Evolutionary conservation across 2,797 vertebrate species (phyloP).

Genomic region (Cyclura pinguis): DNA sequence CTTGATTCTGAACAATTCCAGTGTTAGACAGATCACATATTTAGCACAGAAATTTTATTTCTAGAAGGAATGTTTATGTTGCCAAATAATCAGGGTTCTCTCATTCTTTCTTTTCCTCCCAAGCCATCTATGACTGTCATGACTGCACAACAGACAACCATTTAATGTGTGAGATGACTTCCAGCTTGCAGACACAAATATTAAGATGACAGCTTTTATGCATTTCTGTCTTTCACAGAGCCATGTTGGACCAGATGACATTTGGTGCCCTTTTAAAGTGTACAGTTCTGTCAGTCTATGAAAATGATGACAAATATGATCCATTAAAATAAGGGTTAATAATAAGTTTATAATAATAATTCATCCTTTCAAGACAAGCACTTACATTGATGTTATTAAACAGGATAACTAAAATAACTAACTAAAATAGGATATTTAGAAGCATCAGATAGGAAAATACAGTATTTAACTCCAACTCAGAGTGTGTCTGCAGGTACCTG

Average conservation of each 20-base stretch:
- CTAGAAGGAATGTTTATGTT: constrained; percentile 21
- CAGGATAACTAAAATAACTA: too few species aligned
- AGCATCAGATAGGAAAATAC: neutral
- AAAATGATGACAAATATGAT: constrained; percentile 7
- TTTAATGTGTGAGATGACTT: neutral
- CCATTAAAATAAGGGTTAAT: neutral
- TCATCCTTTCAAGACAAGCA: neutral
- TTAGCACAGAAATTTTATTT: constrained; percentile 17
- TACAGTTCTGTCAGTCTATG: neutral
- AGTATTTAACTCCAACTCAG: neutral
- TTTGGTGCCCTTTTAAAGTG: too few species aligned
- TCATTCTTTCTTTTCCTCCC: neutral
- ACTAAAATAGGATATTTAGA: constrained; percentile 34
- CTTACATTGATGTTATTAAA: constrained; percentile 41
- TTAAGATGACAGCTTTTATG: neutral
- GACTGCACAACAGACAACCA: neutral
- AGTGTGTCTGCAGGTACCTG: too few species aligned
- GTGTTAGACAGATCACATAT: neutral
- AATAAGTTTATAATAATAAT: neutral
- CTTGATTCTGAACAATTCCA: constrained; percentile 17
- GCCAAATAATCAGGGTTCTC: neutral
- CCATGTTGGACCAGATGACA: too few species aligned
- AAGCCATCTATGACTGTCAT: neutral
- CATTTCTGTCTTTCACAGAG: neutral
- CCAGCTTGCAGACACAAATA: neutral